A percentile compares a stretch with the other conserved stretches of the same genome.
Conservation (phyloP, 1,140 invertebrate genomes). For the Pissodes strobi region DNA sequence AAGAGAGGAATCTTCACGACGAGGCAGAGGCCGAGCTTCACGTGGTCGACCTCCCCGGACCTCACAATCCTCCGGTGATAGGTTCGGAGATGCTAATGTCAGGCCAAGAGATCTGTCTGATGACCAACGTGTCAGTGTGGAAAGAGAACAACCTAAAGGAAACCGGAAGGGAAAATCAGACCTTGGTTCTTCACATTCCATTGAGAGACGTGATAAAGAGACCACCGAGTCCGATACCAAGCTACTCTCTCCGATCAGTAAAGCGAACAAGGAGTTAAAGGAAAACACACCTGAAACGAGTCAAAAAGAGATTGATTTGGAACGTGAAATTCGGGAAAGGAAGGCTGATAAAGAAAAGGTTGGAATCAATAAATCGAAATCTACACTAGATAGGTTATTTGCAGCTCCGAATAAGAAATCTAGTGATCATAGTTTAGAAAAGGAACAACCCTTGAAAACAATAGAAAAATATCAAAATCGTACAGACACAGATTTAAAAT, state of each 20-base stretch:
- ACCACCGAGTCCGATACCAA: slow-evolving; percentile 58
- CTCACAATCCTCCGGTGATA: slow-evolving; percentile 61
- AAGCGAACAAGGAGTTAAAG: slow-evolving; percentile 69
- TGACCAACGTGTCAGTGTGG: slow-evolving; percentile 59
- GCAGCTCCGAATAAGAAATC: slow-evolving; percentile 57
- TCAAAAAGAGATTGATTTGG: slow-evolving; percentile 53
- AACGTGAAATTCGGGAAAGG: slow-evolving; percentile 63
- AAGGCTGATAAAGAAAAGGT: slow-evolving; percentile 59
- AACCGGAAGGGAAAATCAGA: slow-evolving; percentile 47
- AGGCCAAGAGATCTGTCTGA: slow-evolving; percentile 65
- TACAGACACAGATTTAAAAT: slow-evolving; percentile 1
- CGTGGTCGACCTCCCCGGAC: slow-evolving; percentile 48
- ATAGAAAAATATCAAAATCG: neutral
- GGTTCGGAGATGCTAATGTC: slow-evolving; percentile 67
- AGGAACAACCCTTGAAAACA: neutral
- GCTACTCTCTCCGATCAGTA: slow-evolving; percentile 68
- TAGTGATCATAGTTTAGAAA: too few species aligned
- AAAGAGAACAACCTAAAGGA: slow-evolving; percentile 46
- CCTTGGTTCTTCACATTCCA: slow-evolving; percentile 24
- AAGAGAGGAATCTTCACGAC: slow-evolving; percentile 46
- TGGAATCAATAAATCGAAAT: slow-evolving; percentile 55
- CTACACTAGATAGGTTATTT: slow-evolving; percentile 59
- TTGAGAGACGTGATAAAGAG: slow-evolving; percentile 41
- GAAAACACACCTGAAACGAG: slow-evolving; percentile 39
- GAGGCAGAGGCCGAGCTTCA: slow-evolving; percentile 42